Evolutionary conservation across 2,797 vertebrate genomes (phyloP).

Genomic region (Lithobates sylvaticus): DNA sequence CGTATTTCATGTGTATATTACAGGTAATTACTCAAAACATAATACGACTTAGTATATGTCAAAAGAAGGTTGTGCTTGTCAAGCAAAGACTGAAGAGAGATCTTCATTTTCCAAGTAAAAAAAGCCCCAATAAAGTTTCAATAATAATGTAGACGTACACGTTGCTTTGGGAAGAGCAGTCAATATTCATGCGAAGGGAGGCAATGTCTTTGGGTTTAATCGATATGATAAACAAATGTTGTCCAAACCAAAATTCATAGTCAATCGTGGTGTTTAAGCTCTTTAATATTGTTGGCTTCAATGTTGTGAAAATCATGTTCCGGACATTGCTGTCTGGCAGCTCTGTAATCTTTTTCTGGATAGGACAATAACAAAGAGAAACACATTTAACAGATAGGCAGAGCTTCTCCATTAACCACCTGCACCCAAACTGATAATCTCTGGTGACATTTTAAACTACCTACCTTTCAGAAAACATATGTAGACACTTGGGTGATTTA

Average conservation of each 20-base stretch:
- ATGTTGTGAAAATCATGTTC: conserved; percentile 27
- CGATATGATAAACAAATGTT: too few relatives aligned
- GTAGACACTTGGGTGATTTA: too few relatives aligned
- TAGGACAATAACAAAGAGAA: background rate
- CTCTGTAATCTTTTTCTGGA: conserved; percentile 42
- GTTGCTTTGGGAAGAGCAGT: conserved; percentile 59
- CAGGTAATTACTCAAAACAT: too few relatives aligned
- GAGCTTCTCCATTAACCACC: too few relatives aligned
- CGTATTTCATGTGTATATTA: too few relatives aligned
- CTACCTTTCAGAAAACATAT: too few relatives aligned
- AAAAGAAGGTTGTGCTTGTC: too few relatives aligned
- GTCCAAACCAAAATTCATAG: conserved; percentile 3
- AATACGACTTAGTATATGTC: too few relatives aligned
- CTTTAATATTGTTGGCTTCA: conserved; percentile 40
- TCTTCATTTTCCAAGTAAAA: too few relatives aligned
- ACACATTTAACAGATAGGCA: background rate
- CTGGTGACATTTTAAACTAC: too few relatives aligned
- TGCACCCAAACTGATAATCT: too few relatives aligned
- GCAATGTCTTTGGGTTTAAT: conserved; percentile 30
- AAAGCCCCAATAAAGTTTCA: background rate
- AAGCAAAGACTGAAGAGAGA: too few relatives aligned
- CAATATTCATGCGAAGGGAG: conserved; percentile 32
- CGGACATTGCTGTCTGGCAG: conserved; percentile 51
- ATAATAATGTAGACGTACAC: conserved; percentile 56
- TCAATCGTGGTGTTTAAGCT: background rate